Evolutionary conservation across 2,113 vertebrate genomes (phyloP), one percentile per base, ranked within the genome.

Genomic region (Sorex araneus): DNA sequence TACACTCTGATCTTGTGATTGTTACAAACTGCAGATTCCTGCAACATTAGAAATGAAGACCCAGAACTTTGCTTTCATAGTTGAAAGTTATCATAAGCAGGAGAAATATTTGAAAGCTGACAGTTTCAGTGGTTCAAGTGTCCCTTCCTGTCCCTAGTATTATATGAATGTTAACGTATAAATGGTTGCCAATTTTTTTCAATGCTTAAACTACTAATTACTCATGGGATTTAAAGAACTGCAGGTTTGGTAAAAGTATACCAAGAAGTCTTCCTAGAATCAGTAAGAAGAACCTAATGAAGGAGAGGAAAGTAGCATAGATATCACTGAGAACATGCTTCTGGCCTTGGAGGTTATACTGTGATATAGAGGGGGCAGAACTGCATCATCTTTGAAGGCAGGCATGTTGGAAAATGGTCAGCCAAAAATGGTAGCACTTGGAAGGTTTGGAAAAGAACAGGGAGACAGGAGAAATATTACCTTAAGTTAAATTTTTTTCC

Each of bases 91-190:
- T 91, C 63, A 63, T 16, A 43, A 86, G 69, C 15, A 74, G 77
- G 57, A 73, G 78, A 78, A 94, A 74, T 83, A 77, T 75, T 94
- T 85, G 25, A 73, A 94, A 94, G 76, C 36, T 25, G 76, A 34
- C 15, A 57, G 43, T 76, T 73, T 90, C 80, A 66, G 50, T 75
- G 75, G 85, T 69, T 92, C 30, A 40, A 1, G 30, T 8, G 25
- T 81, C 32, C 73, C 19, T 91, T 94, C 40, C 60, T 84, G 54
- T 30, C 73, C 45, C 34, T 34, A 63, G 64, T 18, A 89, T 11
- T 21, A 25, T 80, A 66, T 8, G 34, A 81, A 13, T 94, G 63
- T 84, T 94, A 54, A 36, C 34, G 86, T 90, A 32, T 45, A 28
- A 80, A 47, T 50, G 64, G 66, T 70, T 57, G 47, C 34, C 90